phyloP scores from a whole-genome alignment of 2,888 invertebrate genomes.

The Spodoptera littoralis region DNA sequence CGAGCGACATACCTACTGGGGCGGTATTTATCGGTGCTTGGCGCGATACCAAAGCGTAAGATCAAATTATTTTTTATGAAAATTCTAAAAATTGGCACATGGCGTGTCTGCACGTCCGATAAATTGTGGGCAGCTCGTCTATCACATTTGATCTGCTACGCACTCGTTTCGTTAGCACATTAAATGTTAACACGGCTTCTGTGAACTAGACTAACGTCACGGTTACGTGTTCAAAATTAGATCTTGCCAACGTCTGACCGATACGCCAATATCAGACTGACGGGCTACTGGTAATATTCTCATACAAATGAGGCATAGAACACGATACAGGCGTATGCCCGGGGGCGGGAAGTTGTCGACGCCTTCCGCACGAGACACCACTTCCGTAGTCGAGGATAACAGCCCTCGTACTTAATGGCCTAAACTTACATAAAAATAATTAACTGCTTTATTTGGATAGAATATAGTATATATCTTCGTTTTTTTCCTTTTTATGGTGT shows the following conservation, averaged over 20 bases:
- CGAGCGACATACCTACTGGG: conserved; percentile 23
- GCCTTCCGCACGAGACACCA: conserved; percentile 58
- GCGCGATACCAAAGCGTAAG: conserved; percentile 28
- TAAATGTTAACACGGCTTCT: conserved; percentile 13
- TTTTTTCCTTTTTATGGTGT: not conserved
- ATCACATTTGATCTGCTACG: conserved; percentile 24
- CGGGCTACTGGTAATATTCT: conserved; percentile 20
- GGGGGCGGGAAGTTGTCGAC: conserved; percentile 52
- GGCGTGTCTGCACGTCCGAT: conserved; percentile 6
- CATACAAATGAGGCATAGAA: conserved; percentile 11
- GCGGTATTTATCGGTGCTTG: conserved; percentile 19
- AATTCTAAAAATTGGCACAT: conserved; percentile 32
- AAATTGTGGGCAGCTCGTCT: conserved; percentile 30
- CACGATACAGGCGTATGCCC: conserved; percentile 15
- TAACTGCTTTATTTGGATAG: not conserved
- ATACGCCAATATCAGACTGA: conserved; percentile 44
- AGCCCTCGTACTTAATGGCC: conserved; percentile 27
- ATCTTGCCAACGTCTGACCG: conserved; percentile 37
- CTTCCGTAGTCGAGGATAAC: conserved; percentile 51
- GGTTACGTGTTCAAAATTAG: conserved; percentile 27
- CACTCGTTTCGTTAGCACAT: conserved; percentile 22
- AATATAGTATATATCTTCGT: not conserved
- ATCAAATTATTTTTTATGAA: conserved; percentile 28
- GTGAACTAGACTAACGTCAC: conserved; percentile 26
- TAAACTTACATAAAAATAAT: conserved; percentile 16